Evolutionary conservation across 2,888 invertebrate genomes (phyloP).

Genomic region (Cheilosia grossa): DNA sequence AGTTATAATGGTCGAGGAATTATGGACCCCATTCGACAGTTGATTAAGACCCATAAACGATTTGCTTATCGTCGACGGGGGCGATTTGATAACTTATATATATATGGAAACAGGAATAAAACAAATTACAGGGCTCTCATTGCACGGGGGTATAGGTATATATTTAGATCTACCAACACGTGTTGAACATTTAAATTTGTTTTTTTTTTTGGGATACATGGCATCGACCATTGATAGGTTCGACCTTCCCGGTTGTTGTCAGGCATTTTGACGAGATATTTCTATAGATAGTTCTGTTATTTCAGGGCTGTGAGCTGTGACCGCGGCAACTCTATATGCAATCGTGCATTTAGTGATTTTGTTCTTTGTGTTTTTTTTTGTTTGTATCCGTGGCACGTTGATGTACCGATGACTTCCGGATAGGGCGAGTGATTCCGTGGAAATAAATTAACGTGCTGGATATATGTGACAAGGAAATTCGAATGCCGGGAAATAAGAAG

Average conservation of each 20-base stretch:
- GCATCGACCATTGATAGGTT: slow-evolving; percentile 26
- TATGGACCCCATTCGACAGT: background rate
- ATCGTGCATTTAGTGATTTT: slow-evolving; percentile 30
- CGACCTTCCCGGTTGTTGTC: slow-evolving; percentile 39
- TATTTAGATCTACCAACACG: slow-evolving; percentile 45
- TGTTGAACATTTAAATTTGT: slow-evolving; percentile 61
- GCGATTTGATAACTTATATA: slow-evolving; percentile 16
- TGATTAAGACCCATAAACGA: slow-evolving; percentile 26
- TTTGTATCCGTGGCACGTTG: slow-evolving; percentile 43
- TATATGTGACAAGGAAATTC: slow-evolving; percentile 20
- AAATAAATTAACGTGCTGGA: slow-evolving; percentile 27
- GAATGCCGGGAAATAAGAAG: slow-evolving; percentile 3
- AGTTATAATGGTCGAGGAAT: slow-evolving; percentile 21
- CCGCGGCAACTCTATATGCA: slow-evolving; percentile 8
- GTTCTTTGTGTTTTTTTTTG: background rate
- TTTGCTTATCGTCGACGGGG: slow-evolving; percentile 30
- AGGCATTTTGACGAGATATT: slow-evolving; percentile 37
- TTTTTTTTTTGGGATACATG: slow-evolving; percentile 36
- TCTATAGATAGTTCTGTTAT: slow-evolving; percentile 32
- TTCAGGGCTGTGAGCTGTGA: slow-evolving; percentile 32
- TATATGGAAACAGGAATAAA: background rate
- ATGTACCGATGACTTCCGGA: slow-evolving; percentile 53
- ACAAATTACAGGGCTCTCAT: slow-evolving; percentile 35
- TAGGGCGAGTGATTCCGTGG: slow-evolving; percentile 25
- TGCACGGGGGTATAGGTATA: slow-evolving; percentile 6